Evolutionary conservation across 1,140 invertebrate species (phyloP).

Genomic region (Ooceraea biroi): DNA sequence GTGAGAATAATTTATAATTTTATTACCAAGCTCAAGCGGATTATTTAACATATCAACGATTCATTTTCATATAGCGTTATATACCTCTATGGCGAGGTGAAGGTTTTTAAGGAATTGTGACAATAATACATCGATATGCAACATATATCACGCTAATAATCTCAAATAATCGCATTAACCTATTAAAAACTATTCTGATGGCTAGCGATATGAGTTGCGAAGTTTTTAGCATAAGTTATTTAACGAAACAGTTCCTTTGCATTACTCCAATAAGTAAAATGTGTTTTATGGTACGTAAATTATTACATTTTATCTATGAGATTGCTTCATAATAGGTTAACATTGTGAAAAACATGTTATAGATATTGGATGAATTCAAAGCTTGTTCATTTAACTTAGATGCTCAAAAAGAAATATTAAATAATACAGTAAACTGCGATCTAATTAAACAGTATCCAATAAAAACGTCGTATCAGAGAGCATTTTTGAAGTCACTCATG

Average conservation of each 20-base stretch:
- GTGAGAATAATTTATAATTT: no score
- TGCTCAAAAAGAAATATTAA: constrained; percentile 81
- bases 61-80: no score
- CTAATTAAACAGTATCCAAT: constrained; percentile 83
- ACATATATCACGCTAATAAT: no score
- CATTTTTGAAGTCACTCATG: constrained; percentile 85
- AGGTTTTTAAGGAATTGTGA: no score
- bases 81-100: no score
- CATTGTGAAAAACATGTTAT: background rate
- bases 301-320: background rate
- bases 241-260: constrained; percentile 82
- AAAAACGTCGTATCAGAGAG: constrained; percentile 84
- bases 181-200: no score
- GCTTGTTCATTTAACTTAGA: constrained; percentile 67
- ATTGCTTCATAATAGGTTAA: background rate
- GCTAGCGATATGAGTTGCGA: background rate
- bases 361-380: constrained; percentile 21
- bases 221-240: background rate
- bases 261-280: constrained; percentile 81
- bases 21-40: no score
- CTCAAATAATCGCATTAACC: no score
- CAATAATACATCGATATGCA: no score
- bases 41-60: no score
- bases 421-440: constrained; percentile 82
- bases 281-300: constrained; percentile 78